These are phyloP conservation scores for Stenurella melanura DNA, from an alignment of 2,888 invertebrate species.

Conservation along the genomic window DNA sequence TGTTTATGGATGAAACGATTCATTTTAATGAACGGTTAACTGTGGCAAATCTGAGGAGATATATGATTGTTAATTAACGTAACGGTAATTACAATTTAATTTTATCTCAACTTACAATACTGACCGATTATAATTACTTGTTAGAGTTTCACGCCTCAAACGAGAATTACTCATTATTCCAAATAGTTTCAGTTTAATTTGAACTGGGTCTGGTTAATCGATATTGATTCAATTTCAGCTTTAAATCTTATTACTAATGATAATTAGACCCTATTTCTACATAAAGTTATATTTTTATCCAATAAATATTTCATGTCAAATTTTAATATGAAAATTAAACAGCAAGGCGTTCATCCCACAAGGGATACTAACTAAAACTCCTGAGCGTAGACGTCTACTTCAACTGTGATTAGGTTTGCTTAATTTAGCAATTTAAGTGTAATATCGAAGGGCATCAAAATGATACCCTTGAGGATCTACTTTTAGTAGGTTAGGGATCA, in stretches of 20 bases:
- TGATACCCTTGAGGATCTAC: conserved; percentile 7
- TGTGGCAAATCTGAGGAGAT: no score
- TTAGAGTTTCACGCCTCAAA: not conserved
- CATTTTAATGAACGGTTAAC: no score
- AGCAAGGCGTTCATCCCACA: not conserved
- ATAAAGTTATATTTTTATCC: not conserved
- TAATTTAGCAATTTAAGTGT: conserved; percentile 34
- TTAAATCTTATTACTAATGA: not conserved
- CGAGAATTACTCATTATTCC: not conserved
- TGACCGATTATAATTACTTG: not conserved
- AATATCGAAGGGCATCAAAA: conserved; percentile 25
- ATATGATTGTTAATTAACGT: not conserved
- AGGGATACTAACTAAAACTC: conserved; percentile 2
- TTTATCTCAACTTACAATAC: not conserved
- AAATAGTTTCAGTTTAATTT: not conserved
- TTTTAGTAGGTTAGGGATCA: not conserved
- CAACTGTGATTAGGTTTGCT: conserved; percentile 17
- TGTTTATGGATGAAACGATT: no score
- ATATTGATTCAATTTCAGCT: not conserved
- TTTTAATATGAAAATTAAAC: not conserved
- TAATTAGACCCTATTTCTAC: not conserved
- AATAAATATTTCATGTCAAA: not conserved
- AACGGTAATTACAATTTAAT: not conserved
- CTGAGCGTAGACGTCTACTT: conserved; percentile 8
- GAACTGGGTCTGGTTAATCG: not conserved